Percentiles rank a stretch among this genome's conserved stretches.
These are phyloP conservation scores for Oikopleura albicans DNA, from an alignment of 23 tunicate species.

Conservation along the genomic window DNA sequence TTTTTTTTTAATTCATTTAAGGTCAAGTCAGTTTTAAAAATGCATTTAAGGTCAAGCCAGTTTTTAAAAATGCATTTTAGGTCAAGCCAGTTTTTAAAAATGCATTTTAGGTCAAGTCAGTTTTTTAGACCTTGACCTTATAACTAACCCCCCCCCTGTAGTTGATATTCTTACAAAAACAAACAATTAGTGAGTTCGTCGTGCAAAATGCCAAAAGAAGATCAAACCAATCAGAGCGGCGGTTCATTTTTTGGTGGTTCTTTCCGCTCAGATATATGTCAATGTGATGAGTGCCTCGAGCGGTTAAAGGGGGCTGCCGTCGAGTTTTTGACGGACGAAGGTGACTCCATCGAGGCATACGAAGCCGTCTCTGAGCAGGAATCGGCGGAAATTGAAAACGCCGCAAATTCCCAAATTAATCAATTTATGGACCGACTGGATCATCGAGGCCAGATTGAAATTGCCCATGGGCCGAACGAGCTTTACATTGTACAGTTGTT, in stretches of 20 bases:
- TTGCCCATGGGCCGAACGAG: slow-evolving; percentile 15
- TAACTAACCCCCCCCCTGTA: too few relatives aligned
- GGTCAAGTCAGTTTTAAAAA: too few relatives aligned
- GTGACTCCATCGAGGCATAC: slow-evolving; percentile 30
- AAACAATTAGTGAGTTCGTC: background rate
- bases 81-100: too few relatives aligned
- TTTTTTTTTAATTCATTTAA: too few relatives aligned
- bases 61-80: too few relatives aligned
- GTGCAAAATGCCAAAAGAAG: background rate
- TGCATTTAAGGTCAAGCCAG: too few relatives aligned
- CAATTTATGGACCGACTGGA: background rate
- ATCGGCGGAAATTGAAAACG: background rate
- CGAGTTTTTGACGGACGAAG: slow-evolving; percentile 24
- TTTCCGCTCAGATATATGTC: slow-evolving; percentile 44
- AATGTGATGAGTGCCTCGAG: slow-evolving; percentile 33
- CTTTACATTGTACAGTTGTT: too few relatives aligned
- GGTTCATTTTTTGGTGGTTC: slow-evolving; percentile 57
- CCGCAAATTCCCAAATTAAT: background rate
- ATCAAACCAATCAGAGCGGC: background rate
- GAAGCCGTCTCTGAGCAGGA: background rate
- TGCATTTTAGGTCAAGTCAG: too few relatives aligned
- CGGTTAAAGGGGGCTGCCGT: slow-evolving; percentile 27
- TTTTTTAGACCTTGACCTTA: too few relatives aligned
- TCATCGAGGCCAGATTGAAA: background rate
- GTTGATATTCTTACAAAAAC: too few relatives aligned